Conservation (phyloP, 1,140 invertebrate genomes). For the Polypedilum vanderplanki region DNA sequence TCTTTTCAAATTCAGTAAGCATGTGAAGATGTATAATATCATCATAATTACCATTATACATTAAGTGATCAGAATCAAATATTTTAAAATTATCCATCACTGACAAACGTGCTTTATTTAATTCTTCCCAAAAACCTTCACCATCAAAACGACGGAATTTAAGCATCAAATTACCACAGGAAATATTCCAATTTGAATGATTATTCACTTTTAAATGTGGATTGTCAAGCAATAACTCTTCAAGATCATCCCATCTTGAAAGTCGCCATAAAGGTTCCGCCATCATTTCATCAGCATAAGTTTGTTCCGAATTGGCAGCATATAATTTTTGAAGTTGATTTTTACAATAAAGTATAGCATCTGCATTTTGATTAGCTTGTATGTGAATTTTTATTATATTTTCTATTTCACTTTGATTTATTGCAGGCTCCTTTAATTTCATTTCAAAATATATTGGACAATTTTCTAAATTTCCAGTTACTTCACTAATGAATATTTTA, state of each 20-base stretch:
- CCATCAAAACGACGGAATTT: constrained; percentile 46
- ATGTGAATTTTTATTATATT: constrained; percentile 69
- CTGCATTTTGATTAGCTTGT: constrained; percentile 66
- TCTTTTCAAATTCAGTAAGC: constrained; percentile 53
- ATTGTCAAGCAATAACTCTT: constrained; percentile 46
- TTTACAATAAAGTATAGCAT: constrained; percentile 60
- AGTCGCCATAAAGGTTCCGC: constrained; percentile 85
- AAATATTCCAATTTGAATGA: constrained; percentile 52
- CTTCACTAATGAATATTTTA: constrained; percentile 63
- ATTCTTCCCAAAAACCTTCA: constrained; percentile 41
- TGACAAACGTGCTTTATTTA: constrained; percentile 48
- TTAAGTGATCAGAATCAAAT: constrained; percentile 51
- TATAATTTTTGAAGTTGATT: constrained; percentile 46
- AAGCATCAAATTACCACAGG: constrained; percentile 54
- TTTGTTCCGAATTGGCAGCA: constrained; percentile 44
- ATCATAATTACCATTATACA: constrained; percentile 61
- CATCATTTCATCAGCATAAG: constrained; percentile 54
- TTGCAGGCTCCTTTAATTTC: constrained; percentile 51
- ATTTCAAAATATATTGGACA: constrained; percentile 70
- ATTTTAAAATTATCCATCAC: constrained; percentile 60
- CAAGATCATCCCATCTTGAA: constrained; percentile 69
- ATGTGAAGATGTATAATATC: constrained; percentile 68
- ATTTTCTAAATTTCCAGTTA: constrained; percentile 64
- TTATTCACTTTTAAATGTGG: constrained; percentile 40
- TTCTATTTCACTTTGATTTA: constrained; percentile 49